Evolutionary conservation across 2,888 invertebrate species (phyloP).

Genomic region (Abrostola tripartita): DNA sequence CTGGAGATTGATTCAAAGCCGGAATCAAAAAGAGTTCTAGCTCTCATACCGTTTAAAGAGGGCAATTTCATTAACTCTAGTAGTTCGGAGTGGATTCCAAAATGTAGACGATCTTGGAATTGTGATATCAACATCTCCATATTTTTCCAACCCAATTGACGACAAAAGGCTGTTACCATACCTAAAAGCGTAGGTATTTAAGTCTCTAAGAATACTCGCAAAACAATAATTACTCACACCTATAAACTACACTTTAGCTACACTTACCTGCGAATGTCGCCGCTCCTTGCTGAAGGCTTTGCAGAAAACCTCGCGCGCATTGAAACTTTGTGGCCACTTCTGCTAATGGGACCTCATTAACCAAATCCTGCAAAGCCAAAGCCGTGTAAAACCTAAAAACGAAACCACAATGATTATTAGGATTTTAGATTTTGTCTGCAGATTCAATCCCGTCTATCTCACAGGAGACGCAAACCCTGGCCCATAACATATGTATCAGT

Average conservation of each 20-base stretch:
- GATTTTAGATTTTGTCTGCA: background rate
- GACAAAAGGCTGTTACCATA: slow-evolving; percentile 99
- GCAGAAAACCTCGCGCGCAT: slow-evolving; percentile 96
- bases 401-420: slow-evolving; percentile 6
- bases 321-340: slow-evolving; percentile 95
- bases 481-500: too few relatives aligned
- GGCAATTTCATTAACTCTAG: slow-evolving; percentile 96
- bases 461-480: too few relatives aligned
- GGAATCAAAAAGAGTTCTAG: slow-evolving; percentile 94
- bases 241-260: too few relatives aligned
- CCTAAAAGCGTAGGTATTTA: slow-evolving; percentile 85
- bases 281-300: slow-evolving; percentile 97
- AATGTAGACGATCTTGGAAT: slow-evolving; percentile 97
- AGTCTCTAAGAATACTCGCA: background rate
- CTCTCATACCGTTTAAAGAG: slow-evolving; percentile 94
- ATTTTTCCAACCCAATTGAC: slow-evolving; percentile 96
- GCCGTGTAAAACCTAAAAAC: slow-evolving; percentile 94
- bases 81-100: slow-evolving; percentile 97
- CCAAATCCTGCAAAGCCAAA: slow-evolving; percentile 96
- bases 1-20: slow-evolving; percentile 93
- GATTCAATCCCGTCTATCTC: too few relatives aligned
- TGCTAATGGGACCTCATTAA: slow-evolving; percentile 95
- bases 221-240: too few relatives aligned
- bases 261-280: slow-evolving; percentile 96
- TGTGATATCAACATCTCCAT: slow-evolving; percentile 96